A percentile compares a stretch with the other conserved stretches of the same genome.
These are phyloP conservation scores for Sogatella furcifera DNA, from an alignment of 1,140 invertebrate species.

Conservation along the genomic window DNA sequence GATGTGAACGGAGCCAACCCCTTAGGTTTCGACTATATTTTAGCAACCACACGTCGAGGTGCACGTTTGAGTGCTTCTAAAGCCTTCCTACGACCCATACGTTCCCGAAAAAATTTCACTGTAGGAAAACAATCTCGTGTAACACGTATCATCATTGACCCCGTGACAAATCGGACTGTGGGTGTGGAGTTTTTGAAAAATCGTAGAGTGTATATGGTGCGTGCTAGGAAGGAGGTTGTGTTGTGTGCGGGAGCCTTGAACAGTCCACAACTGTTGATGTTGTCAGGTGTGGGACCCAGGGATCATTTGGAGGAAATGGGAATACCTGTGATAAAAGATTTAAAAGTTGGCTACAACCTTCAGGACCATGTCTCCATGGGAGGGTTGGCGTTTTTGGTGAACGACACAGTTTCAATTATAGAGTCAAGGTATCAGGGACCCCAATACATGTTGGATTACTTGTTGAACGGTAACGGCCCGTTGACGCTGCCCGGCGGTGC, in stretches of 20 bases:
- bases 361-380: slow-evolving; percentile 59
- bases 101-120: slow-evolving; percentile 52
- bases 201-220: slow-evolving; percentile 33
- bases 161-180: slow-evolving; percentile 41
- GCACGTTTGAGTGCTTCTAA: slow-evolving; percentile 49
- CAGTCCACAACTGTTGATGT: slow-evolving; percentile 55
- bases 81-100: slow-evolving; percentile 44
- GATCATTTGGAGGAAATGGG: slow-evolving; percentile 53
- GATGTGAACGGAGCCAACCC: slow-evolving; percentile 47
- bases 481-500: slow-evolving; percentile 33
- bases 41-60: slow-evolving; percentile 48
- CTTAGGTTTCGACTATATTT: slow-evolving; percentile 51
- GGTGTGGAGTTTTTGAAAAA: slow-evolving; percentile 54
- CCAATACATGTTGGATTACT: slow-evolving; percentile 43
- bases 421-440: slow-evolving; percentile 50
- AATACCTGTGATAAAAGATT: slow-evolving; percentile 50
- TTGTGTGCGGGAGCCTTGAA: slow-evolving; percentile 55
- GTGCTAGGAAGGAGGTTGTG: slow-evolving; percentile 51
- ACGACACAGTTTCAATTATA: slow-evolving; percentile 41
- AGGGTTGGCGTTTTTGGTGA: slow-evolving; percentile 36
- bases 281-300: slow-evolving; percentile 62
- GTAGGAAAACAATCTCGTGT: slow-evolving; percentile 53
- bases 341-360: slow-evolving; percentile 30
- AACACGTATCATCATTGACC: slow-evolving; percentile 53
- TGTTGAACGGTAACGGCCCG: slow-evolving; percentile 28